These are phyloP conservation scores for Meriones unguiculatus DNA, from an alignment of 2,113 vertebrate species.

Conservation along the genomic window DNA sequence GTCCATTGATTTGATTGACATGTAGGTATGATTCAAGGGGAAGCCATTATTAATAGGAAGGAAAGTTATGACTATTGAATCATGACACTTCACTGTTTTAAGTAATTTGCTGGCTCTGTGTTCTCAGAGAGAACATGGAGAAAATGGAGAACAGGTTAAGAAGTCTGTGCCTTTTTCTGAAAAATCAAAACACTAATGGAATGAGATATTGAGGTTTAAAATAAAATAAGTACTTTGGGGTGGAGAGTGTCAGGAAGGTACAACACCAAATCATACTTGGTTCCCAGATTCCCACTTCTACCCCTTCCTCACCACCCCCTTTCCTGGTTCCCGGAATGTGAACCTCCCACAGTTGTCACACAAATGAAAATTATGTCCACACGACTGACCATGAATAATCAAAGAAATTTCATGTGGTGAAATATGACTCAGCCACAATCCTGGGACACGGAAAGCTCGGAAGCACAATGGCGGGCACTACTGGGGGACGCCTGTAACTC, in stretches of 20 bases:
- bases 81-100: slow-evolving; percentile 80
- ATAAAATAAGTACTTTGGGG: slow-evolving; percentile 73
- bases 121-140: slow-evolving; percentile 72
- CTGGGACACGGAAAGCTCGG: slow-evolving; percentile 50
- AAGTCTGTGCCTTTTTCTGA: slow-evolving; percentile 64
- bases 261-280: slow-evolving; percentile 64
- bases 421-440: slow-evolving; percentile 68
- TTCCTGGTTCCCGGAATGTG: slow-evolving; percentile 61
- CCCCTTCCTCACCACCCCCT: not conserved
- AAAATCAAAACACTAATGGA: slow-evolving; percentile 82
- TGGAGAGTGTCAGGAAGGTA: slow-evolving; percentile 71
- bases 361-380: slow-evolving; percentile 73
- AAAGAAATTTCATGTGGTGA: slow-evolving; percentile 65
- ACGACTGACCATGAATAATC: slow-evolving; percentile 67
- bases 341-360: slow-evolving; percentile 55
- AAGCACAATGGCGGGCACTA: slow-evolving; percentile 32
- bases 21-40: slow-evolving; percentile 81
- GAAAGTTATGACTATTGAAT: slow-evolving; percentile 87
- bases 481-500: slow-evolving; percentile 5
- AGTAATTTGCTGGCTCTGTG: slow-evolving; percentile 84
- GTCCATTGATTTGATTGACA: slow-evolving; percentile 84
- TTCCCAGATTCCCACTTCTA: slow-evolving; percentile 48
- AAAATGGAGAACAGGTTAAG: slow-evolving; percentile 78
- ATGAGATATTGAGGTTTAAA: slow-evolving; percentile 78
- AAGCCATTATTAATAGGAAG: slow-evolving; percentile 85